phyloP scores from a whole-genome alignment of 1,140 invertebrate genomes.

The Oedothorax gibbosus region DNA sequence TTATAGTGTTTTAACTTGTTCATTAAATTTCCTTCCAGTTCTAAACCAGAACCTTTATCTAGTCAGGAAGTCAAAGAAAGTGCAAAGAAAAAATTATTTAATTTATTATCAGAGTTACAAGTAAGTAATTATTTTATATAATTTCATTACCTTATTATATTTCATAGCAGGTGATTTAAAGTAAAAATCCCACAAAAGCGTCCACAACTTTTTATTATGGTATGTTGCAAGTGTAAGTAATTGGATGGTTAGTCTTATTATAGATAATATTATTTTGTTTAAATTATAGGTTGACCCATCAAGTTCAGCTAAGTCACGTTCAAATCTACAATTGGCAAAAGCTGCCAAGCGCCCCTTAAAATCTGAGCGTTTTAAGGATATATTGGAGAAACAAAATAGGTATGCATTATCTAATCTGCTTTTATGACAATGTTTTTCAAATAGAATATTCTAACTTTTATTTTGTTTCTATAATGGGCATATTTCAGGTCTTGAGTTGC shows the following conservation, averaged over 20 bases:
- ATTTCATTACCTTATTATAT: neutral
- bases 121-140: slow-evolving; percentile 12
- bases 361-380: slow-evolving; percentile 13
- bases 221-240: neutral
- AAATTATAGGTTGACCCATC: neutral
- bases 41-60: neutral
- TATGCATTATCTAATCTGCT: neutral
- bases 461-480: neutral
- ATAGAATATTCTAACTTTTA: neutral
- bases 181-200: neutral
- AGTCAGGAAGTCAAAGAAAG: neutral
- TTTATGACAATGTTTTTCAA: neutral
- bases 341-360: slow-evolving; percentile 3
- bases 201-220: neutral
- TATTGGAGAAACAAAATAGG: neutral
- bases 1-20: neutral
- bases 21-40: neutral
- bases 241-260: too few relatives aligned
- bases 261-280: too few relatives aligned
- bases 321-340: slow-evolving; percentile 17
- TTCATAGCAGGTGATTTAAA: neutral
- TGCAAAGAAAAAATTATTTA: slow-evolving; percentile 43
- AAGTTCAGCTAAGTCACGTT: neutral
- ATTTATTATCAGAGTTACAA: slow-evolving; percentile 20
- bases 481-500: neutral